Percentiles rank a stretch among this genome's conserved stretches.
Conservation (phyloP, 2,888 invertebrate genomes). For the Junonia oenone region DNA sequence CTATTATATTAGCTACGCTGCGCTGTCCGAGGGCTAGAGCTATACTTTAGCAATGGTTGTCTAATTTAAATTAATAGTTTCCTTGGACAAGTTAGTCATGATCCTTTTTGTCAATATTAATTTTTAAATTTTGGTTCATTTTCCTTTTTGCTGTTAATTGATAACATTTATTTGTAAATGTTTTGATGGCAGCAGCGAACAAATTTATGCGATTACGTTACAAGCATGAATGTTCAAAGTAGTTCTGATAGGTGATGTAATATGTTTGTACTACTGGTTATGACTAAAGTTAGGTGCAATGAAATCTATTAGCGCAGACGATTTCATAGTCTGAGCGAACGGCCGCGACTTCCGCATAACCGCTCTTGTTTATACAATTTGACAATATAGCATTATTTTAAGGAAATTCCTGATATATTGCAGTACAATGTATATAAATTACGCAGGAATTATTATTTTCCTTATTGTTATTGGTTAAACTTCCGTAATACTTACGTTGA, state of each 20-base stretch:
- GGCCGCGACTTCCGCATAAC: background rate
- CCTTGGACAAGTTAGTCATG: too few species aligned
- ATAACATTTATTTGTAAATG: too few species aligned
- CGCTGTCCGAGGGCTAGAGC: too few species aligned
- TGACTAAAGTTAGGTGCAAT: slow-evolving; percentile 7
- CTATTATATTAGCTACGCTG: too few species aligned
- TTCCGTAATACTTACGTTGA: background rate
- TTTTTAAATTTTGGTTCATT: too few species aligned
- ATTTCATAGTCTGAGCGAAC: background rate
- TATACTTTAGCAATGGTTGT: too few species aligned
- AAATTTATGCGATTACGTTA: slow-evolving; percentile 6
- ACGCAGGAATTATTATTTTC: background rate
- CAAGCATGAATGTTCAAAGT: slow-evolving; percentile 2
- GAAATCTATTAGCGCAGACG: background rate
- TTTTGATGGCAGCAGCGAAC: background rate
- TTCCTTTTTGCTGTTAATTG: too few species aligned
- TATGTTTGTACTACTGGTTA: slow-evolving; percentile 22
- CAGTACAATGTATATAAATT: background rate
- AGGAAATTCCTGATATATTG: slow-evolving; percentile 14
- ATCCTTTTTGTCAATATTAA: too few species aligned
- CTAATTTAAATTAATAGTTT: too few species aligned
- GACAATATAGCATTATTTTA: background rate
- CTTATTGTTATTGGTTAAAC: background rate
- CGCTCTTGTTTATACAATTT: background rate
- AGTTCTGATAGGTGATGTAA: slow-evolving; percentile 23